A percentile compares a stretch with the other conserved stretches of the same genome.
Evolutionary conservation across 2,888 invertebrate genomes (phyloP).

Genomic region (Caenorhabditis plicata): DNA sequence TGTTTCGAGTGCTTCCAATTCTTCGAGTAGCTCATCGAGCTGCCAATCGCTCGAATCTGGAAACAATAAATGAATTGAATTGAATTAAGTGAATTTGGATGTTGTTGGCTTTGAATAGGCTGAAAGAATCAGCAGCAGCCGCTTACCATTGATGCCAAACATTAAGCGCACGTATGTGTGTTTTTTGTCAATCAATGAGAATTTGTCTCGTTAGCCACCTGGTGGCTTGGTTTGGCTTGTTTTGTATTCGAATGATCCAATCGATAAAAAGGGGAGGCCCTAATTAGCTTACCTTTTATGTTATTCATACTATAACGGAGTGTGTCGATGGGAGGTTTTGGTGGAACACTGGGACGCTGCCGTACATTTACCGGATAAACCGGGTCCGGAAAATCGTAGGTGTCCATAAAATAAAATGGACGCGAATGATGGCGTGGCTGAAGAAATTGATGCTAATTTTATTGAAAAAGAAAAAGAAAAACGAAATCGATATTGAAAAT

Average conservation of each 20-base stretch:
- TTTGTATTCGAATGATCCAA: no score
- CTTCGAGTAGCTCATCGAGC: slow-evolving; percentile 91
- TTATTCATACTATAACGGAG: slow-evolving; percentile 94
- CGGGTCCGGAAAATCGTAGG: slow-evolving; percentile 31
- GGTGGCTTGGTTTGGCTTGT: no score
- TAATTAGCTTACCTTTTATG: slow-evolving; percentile 75
- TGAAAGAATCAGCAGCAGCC: no score
- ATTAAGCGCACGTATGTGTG: no score
- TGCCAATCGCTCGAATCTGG: slow-evolving; percentile 91
- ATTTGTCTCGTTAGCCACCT: no score
- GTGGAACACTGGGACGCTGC: slow-evolving; percentile 59
- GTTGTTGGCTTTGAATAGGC: no score
- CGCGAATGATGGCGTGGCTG: background rate
- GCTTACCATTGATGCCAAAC: no score
- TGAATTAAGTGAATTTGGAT: no score
- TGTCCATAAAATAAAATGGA: slow-evolving; percentile 14
- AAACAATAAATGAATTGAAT: slow-evolving; percentile 28
- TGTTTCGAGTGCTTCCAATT: slow-evolving; percentile 88
- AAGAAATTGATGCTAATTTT: background rate
- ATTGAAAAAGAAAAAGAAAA: background rate
- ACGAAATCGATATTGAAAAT: no score
- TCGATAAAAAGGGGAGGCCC: no score
- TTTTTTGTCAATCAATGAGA: no score
- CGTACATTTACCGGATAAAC: slow-evolving; percentile 42
- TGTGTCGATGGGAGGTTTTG: slow-evolving; percentile 78